Percentiles rank a stretch among this genome's conserved stretches.
Conservation (phyloP, 2,888 invertebrate genomes). For the Fragum sueziense region DNA sequence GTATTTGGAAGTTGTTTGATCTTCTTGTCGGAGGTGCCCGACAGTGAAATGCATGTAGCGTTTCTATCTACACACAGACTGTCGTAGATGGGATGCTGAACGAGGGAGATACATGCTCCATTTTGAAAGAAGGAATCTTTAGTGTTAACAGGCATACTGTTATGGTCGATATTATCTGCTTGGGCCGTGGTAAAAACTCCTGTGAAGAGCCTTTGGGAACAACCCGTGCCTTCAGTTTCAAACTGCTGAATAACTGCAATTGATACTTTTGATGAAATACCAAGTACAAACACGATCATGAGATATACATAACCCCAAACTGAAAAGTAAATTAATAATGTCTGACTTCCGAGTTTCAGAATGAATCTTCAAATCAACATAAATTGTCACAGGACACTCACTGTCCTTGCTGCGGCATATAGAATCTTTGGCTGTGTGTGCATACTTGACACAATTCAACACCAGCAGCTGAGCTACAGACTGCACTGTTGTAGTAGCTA, state of each 20-base stretch:
- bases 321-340: slow-evolving; percentile 46
- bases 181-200: slow-evolving; percentile 54
- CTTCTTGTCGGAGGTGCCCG: not conserved
- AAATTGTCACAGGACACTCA: slow-evolving; percentile 47
- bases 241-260: slow-evolving; percentile 9
- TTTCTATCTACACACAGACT: not conserved
- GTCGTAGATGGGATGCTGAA: slow-evolving; percentile 30
- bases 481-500: not conserved
- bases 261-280: not conserved
- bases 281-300: slow-evolving; percentile 52
- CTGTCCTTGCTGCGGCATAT: not conserved
- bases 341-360: slow-evolving; percentile 41
- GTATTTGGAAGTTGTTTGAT: not conserved
- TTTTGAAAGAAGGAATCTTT: slow-evolving; percentile 53
- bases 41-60: not conserved
- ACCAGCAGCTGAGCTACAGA: too few species aligned
- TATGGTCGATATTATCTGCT: slow-evolving; percentile 62
- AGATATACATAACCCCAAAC: slow-evolving; percentile 48
- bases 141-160: slow-evolving; percentile 52
- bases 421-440: not conserved
- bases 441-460: not conserved
- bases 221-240: too few species aligned
- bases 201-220: slow-evolving; percentile 32
- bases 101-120: slow-evolving; percentile 53
- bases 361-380: slow-evolving; percentile 47